These are phyloP conservation scores for Syrphus vitripennis DNA, from an alignment of 2,888 invertebrate species.

Conservation along the genomic window DNA sequence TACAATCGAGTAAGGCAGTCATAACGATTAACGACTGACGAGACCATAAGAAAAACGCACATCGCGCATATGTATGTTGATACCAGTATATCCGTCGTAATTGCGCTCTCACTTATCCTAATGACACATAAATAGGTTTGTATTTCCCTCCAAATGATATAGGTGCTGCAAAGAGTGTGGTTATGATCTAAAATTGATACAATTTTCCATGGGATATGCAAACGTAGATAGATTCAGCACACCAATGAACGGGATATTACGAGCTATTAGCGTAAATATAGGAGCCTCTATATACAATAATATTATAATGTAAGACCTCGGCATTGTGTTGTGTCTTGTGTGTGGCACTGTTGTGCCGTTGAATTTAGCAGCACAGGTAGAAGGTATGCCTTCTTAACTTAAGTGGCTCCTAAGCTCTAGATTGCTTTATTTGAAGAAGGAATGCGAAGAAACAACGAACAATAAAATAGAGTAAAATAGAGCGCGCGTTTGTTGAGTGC, in stretches of 20 bases:
- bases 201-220: conserved; percentile 30
- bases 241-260: conserved; percentile 43
- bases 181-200: conserved; percentile 70
- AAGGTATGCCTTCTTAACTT: not conserved
- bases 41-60: not conserved
- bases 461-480: conserved; percentile 17
- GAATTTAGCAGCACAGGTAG: not conserved
- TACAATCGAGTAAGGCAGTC: not conserved
- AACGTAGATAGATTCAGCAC: not conserved
- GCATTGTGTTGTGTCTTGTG: not conserved
- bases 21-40: not conserved
- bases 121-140: conserved; percentile 68
- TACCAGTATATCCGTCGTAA: conserved; percentile 54
- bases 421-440: conserved; percentile 51
- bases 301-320: not conserved
- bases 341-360: not conserved
- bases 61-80: too few relatives aligned
- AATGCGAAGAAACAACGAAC: conserved; percentile 17
- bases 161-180: conserved; percentile 54
- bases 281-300: conserved; percentile 13
- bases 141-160: conserved; percentile 47
- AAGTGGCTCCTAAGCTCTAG: conserved; percentile 23
- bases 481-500: conserved; percentile 46
- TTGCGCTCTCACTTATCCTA: conserved; percentile 68
- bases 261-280: conserved; percentile 60